Conservation (phyloP, 2,113 vertebrate species). For the Mormyrus iriodes region DNA sequence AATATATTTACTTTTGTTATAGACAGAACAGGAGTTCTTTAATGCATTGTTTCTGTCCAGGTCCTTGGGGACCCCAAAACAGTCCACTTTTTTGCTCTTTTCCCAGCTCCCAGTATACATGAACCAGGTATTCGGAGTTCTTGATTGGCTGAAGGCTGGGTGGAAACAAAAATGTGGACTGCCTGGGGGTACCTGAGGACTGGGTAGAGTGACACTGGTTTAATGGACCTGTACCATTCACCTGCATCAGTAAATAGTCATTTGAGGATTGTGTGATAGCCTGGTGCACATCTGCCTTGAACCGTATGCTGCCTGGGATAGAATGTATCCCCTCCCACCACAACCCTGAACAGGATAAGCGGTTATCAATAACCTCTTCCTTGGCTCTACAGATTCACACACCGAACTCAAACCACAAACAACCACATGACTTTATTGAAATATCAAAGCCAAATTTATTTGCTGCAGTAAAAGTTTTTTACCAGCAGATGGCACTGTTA, state of each 20-base stretch:
- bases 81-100: background rate
- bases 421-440: background rate
- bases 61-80: background rate
- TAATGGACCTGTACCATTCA: background rate
- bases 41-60: background rate
- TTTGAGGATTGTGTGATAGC: background rate
- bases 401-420: background rate
- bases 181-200: too few species aligned
- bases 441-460: background rate
- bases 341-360: background rate
- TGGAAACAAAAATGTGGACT: background rate
- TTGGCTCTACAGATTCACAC: background rate
- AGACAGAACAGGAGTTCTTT: background rate
- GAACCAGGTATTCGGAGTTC: background rate
- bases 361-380: background rate
- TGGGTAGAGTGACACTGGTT: background rate
- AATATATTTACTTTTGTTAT: background rate
- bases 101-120: background rate
- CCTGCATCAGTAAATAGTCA: background rate
- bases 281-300: background rate
- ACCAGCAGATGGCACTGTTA: slow-evolving; percentile 15
- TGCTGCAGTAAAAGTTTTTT: background rate
- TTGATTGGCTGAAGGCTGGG: background rate
- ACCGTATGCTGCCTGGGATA: background rate
- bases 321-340: background rate